A percentile compares a stretch with the other conserved stretches of the same genome.
Evolutionary conservation across 35 echinoderm and acorn worm genomes (phyloP).

Genomic region (Apostichopus parvimensis): DNA sequence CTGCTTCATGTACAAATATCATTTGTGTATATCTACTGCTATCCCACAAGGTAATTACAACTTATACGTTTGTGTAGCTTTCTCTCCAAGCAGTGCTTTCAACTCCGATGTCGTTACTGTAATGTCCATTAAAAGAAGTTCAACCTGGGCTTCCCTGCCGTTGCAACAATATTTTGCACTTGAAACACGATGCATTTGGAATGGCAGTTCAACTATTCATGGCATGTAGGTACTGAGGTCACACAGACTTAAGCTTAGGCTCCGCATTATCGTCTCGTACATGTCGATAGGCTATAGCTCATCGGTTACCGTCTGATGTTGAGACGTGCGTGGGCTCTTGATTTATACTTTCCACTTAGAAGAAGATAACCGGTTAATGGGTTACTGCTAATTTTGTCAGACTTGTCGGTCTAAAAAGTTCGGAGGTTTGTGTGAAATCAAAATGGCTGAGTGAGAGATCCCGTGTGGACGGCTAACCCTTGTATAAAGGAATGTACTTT

Average conservation of each 20-base stretch:
- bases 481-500: neutral
- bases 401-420: neutral
- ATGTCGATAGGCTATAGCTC: neutral
- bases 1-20: no score
- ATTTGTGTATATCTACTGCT: no score
- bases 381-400: slow-evolving; percentile 44
- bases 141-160: slow-evolving; percentile 17
- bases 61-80: neutral
- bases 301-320: neutral
- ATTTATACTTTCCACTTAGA: slow-evolving; percentile 14
- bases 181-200: slow-evolving; percentile 50
- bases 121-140: slow-evolving; percentile 51
- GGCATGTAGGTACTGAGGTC: slow-evolving; percentile 32
- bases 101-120: neutral
- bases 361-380: slow-evolving; percentile 25
- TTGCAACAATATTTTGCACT: slow-evolving; percentile 44
- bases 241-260: slow-evolving; percentile 20
- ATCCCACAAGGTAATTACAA: no score
- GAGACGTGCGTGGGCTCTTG: neutral
- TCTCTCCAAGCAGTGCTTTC: neutral
- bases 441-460: slow-evolving; percentile 28
- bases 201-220: slow-evolving; percentile 56
- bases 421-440: slow-evolving; percentile 33
- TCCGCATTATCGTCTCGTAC: neutral
- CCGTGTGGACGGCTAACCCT: slow-evolving; percentile 8